These are phyloP conservation scores for Melinopterus prodromus DNA, from an alignment of 2,888 invertebrate genomes.

Conservation along the genomic window DNA sequence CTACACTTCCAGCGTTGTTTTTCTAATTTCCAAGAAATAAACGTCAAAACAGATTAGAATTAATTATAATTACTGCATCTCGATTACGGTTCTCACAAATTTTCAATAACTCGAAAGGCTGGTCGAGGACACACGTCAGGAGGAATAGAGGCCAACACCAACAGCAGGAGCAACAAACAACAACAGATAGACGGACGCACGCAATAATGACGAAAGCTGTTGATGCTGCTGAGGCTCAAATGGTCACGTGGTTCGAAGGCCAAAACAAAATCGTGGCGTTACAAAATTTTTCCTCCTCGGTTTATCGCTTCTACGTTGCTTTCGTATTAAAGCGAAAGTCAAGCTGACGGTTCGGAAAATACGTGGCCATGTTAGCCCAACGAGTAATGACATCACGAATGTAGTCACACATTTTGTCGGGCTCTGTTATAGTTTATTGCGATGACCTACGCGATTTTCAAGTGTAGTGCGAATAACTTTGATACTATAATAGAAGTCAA, in stretches of 20 bases:
- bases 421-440: no score
- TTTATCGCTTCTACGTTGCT: neutral
- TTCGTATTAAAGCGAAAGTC: neutral
- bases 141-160: neutral
- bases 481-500: no score
- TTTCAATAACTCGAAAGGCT: neutral
- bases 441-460: no score
- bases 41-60: neutral
- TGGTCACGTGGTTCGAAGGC: neutral
- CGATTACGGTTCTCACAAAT: neutral
- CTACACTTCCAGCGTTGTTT: no score
- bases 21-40: no score
- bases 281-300: neutral
- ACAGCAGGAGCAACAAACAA: neutral
- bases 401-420: neutral
- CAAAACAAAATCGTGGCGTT: neutral
- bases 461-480: no score
- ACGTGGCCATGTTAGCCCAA: neutral
- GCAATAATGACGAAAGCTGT: neutral
- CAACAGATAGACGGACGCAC: neutral
- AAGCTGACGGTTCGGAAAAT: neutral
- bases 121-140: neutral
- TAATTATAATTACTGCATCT: neutral
- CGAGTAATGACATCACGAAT: neutral
- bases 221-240: neutral